Percentiles rank a stretch among this genome's conserved stretches.
Conservation (phyloP, 2,113 vertebrate genomes). For the Melanostigma gelatinosum region DNA sequence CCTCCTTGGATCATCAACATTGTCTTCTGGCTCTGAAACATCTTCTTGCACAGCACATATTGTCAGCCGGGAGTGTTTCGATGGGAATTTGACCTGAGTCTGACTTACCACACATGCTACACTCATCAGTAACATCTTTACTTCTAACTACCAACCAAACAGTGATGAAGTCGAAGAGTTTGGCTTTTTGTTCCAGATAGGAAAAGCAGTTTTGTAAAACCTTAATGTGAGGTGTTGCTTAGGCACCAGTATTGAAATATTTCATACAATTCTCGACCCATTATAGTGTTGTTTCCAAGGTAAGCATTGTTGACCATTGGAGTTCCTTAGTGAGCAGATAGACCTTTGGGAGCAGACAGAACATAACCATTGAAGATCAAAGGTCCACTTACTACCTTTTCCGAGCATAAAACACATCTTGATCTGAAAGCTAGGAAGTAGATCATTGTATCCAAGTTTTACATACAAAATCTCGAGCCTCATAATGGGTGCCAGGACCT, state of each 20-base stretch:
- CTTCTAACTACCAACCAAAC: background rate
- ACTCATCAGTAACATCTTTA: background rate
- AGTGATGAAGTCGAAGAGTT: background rate
- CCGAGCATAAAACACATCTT: background rate
- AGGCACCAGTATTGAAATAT: background rate
- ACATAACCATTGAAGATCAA: background rate
- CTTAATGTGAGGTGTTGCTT: background rate
- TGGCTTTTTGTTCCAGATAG: background rate
- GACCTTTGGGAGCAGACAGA: background rate
- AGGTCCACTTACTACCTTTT: background rate
- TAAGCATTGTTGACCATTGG: background rate
- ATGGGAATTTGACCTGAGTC: background rate
- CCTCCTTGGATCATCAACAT: slow-evolving; percentile 2
- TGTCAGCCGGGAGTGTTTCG: background rate
- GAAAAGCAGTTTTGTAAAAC: background rate
- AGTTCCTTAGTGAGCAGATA: background rate
- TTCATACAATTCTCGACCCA: background rate
- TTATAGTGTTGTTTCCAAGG: background rate
- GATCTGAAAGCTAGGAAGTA: background rate
- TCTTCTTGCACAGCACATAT: slow-evolving; percentile 17
- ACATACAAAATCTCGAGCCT: background rate
- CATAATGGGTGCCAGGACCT: too few species aligned
- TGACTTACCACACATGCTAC: background rate
- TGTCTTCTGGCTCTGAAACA: slow-evolving; percentile 19
- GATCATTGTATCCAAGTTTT: background rate